Evolutionary conservation across 2,797 vertebrate species (phyloP).

Genomic region (Aselliscus stoliczkanus): DNA sequence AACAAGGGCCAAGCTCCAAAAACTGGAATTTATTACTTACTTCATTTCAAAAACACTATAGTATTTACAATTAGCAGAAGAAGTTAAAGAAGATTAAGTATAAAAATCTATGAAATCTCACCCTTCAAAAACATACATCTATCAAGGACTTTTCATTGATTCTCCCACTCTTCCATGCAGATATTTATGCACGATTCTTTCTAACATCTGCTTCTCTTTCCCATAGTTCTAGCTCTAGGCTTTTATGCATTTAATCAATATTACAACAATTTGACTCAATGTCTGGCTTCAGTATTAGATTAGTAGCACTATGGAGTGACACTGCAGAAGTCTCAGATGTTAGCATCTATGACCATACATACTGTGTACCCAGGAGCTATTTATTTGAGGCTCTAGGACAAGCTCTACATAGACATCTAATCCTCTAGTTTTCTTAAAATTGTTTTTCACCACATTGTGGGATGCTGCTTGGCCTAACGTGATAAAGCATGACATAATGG

Average conservation of each 20-base stretch:
- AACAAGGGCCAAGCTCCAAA: not conserved
- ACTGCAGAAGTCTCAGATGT: not conserved
- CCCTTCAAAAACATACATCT: not conserved
- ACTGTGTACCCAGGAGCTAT: not conserved
- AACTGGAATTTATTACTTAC: not conserved
- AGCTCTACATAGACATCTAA: not conserved
- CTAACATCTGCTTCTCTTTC: not conserved
- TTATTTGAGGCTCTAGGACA: not conserved
- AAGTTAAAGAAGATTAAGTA: not conserved
- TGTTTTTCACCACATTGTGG: not conserved
- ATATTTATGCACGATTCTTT: not conserved
- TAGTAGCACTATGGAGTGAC: not conserved
- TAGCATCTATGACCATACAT: not conserved
- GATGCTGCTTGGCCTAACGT: not conserved
- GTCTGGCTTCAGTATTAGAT: not conserved
- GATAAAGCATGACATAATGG: slow-evolving; percentile 27
- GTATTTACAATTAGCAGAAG: not conserved
- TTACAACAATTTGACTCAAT: not conserved
- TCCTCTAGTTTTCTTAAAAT: slow-evolving; percentile 6
- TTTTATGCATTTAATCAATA: not conserved
- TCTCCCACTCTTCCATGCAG: not conserved
- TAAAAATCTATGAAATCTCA: not conserved
- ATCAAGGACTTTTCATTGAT: not conserved
- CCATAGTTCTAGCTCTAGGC: not conserved
- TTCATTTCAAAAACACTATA: not conserved